phyloP scores from a whole-genome alignment of 2,888 invertebrate species.

The Neuroscelio doddi region DNA sequence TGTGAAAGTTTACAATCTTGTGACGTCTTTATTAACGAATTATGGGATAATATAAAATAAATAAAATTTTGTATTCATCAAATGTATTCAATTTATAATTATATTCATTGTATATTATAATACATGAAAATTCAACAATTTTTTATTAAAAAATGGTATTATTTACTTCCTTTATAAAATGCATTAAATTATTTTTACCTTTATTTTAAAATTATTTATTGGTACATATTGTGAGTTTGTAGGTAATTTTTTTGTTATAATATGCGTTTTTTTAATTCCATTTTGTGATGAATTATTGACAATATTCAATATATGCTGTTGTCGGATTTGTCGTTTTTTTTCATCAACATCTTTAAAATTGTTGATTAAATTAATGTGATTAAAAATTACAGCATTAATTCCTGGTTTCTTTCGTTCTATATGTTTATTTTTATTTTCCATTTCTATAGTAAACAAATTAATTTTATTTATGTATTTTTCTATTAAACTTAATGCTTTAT shows the following conservation, averaged over 20 bases:
- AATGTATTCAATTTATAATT: neutral
- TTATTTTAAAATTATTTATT: conserved; percentile 10
- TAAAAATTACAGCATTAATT: no score
- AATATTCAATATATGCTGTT: conserved; percentile 34
- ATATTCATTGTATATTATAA: neutral
- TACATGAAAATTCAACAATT: neutral
- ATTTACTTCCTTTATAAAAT: no score
- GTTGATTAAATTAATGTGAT: conserved; percentile 1
- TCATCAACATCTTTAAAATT: conserved; percentile 13
- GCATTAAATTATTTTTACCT: conserved; percentile 5
- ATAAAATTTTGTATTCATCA: neutral
- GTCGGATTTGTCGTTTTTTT: conserved; percentile 24
- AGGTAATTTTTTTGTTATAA: conserved; percentile 5
- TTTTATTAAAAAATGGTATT: no score
- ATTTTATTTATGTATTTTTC: no score
- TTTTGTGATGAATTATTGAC: conserved; percentile 17
- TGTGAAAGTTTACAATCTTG: neutral
- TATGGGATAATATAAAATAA: conserved; percentile 1
- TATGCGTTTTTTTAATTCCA: neutral
- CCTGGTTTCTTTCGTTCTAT: no score
- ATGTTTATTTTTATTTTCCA: no score
- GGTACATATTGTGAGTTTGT: neutral
- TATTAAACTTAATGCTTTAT: no score
- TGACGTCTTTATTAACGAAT: neutral
- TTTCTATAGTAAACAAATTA: no score